Conservation (phyloP, 2,797 vertebrate genomes). For the Amphiprion clarkii region DNA sequence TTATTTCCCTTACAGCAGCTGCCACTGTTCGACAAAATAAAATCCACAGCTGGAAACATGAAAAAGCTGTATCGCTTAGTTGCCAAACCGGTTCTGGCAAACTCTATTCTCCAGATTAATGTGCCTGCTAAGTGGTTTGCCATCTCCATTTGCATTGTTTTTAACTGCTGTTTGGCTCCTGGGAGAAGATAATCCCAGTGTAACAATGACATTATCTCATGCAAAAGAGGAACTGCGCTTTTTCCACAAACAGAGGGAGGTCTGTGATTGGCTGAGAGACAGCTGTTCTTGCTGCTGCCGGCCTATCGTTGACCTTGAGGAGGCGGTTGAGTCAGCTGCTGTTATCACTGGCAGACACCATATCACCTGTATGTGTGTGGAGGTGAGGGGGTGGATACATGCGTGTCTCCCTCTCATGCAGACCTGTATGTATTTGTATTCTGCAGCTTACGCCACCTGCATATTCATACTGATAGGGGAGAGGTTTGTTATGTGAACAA, state of each 20-base stretch:
- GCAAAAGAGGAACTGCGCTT: constrained; percentile 62
- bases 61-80: background rate
- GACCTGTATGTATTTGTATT: constrained; percentile 30
- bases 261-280: constrained; percentile 53
- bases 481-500: background rate
- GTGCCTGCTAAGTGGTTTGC: constrained; percentile 17
- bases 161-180: constrained; percentile 43
- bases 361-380: constrained; percentile 58
- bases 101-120: constrained; percentile 14
- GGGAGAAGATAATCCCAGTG: constrained; percentile 48
- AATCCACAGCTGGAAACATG: background rate
- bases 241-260: constrained; percentile 48
- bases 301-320: constrained; percentile 61
- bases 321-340: constrained; percentile 41
- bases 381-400: background rate
- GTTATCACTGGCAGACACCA: constrained; percentile 62
- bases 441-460: constrained; percentile 35
- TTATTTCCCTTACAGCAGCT: background rate
- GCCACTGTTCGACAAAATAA: constrained; percentile 5
- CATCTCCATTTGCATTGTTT: constrained; percentile 56
- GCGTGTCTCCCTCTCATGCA: constrained; percentile 5
- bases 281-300: constrained; percentile 32
- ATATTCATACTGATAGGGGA: constrained; percentile 35
- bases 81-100: constrained; percentile 6
- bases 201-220: constrained; percentile 57